Evolutionary conservation across 1,140 invertebrate genomes (phyloP).

Genomic region (roundworm (Caenorhabditis elegans)): DNA sequence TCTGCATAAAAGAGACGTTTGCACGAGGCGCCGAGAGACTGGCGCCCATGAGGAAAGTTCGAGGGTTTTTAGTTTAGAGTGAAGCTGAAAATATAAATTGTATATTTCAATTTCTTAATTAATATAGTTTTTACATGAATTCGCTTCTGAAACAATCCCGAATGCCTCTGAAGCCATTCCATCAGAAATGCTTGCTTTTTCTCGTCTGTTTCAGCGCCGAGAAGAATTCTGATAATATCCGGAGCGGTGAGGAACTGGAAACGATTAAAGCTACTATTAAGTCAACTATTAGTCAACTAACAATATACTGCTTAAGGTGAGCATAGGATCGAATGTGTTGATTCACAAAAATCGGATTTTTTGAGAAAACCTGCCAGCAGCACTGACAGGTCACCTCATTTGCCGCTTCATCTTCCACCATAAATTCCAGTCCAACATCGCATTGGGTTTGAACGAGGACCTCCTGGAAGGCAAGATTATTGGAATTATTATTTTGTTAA

Average conservation of each 20-base stretch:
- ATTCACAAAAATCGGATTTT: neutral
- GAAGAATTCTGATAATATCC: neutral
- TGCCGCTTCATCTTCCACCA: neutral
- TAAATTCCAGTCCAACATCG: neutral
- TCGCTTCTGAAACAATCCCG: neutral
- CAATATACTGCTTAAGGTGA: neutral
- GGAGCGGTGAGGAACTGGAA: neutral
- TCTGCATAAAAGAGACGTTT: neutral
- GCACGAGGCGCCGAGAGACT: neutral
- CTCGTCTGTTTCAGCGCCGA: neutral
- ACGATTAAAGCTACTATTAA: too few relatives aligned
- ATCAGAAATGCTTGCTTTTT: neutral
- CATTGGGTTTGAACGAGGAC: neutral
- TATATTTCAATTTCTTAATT: neutral
- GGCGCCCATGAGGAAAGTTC: neutral
- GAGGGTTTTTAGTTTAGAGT: neutral
- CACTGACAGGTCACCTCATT: neutral
- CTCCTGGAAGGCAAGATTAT: neutral
- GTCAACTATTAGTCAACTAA: neutral
- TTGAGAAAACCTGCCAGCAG: neutral
- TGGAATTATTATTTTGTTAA: neutral
- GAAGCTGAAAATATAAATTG: neutral
- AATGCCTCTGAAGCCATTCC: neutral
- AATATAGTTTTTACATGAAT: neutral
- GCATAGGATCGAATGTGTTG: conserved; percentile 1